These are phyloP conservation scores for Phengaris arion DNA, from an alignment of 2,888 invertebrate species.

Conservation along the genomic window DNA sequence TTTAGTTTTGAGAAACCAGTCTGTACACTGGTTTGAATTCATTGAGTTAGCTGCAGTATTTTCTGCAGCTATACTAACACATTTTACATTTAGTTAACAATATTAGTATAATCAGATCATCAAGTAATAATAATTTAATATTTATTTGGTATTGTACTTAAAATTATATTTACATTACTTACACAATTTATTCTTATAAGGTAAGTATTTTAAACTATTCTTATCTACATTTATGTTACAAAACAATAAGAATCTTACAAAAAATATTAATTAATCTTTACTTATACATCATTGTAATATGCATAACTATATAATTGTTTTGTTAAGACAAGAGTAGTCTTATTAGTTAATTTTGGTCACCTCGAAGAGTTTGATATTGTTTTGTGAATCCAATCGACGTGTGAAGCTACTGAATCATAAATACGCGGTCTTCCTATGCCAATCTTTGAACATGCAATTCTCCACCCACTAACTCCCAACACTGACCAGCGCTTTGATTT, in stretches of 20 bases:
- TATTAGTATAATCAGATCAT: conserved; percentile 1
- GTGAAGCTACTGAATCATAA: conserved; percentile 90
- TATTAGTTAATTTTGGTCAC: conserved; percentile 49
- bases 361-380: conserved; percentile 81
- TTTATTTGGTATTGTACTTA: conserved; percentile 50
- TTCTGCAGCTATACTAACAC: background rate
- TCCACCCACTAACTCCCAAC: conserved; percentile 90
- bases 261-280: conserved; percentile 18
- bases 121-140: conserved; percentile 30
- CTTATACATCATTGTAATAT: too few relatives aligned
- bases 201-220: background rate
- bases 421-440: conserved; percentile 88
- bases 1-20: conserved; percentile 6
- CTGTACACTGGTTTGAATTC: conserved; percentile 1
- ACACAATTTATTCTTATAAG: conserved; percentile 5
- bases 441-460: conserved; percentile 89
- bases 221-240: conserved; percentile 12
- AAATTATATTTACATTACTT: conserved; percentile 45
- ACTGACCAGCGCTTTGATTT: conserved; percentile 88
- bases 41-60: background rate
- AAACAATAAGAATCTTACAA: background rate
- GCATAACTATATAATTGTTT: too few relatives aligned
- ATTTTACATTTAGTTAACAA: background rate
- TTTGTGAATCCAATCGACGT: conserved; percentile 91
- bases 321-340: conserved; percentile 52